Percentiles rank a stretch among this genome's conserved stretches.
Evolutionary conservation across 2,113 vertebrate genomes (phyloP).

Genomic region (Oreochromis tanganicae): DNA sequence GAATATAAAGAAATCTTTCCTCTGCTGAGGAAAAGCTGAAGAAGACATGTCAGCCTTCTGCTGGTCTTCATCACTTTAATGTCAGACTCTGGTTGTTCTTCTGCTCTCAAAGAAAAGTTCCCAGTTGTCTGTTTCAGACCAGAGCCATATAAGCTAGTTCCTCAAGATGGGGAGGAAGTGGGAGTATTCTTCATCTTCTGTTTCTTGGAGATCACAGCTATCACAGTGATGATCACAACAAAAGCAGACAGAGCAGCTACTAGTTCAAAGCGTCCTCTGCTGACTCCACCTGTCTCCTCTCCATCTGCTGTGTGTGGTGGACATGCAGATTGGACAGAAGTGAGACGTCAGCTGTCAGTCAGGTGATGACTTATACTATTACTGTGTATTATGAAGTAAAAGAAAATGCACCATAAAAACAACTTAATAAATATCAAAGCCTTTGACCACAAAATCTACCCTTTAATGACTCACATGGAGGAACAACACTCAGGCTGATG

Average conservation of each 20-base stretch:
- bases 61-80: not conserved
- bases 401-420: not conserved
- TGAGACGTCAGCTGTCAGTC: rapidly evolving
- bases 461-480: rapidly evolving
- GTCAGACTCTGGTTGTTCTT: not conserved
- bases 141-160: not conserved
- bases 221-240: not conserved
- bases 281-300: rapidly evolving
- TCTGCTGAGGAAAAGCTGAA: too few species aligned
- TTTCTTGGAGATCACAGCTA: not conserved
- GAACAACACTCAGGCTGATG: not conserved
- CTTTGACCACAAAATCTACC: not conserved
- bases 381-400: not conserved
- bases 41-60: too few species aligned
- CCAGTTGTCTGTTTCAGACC: not conserved
- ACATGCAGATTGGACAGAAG: not conserved
- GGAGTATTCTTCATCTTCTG: not conserved
- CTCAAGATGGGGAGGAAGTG: not conserved
- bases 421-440: not conserved
- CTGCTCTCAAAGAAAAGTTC: not conserved
- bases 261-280: not conserved
- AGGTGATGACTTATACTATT: not conserved
- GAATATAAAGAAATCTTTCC: too few species aligned
- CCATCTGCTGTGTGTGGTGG: not conserved
- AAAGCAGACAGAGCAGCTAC: not conserved